phyloP scores from a whole-genome alignment of 2,797 vertebrate genomes.

The Sparus aurata region DNA sequence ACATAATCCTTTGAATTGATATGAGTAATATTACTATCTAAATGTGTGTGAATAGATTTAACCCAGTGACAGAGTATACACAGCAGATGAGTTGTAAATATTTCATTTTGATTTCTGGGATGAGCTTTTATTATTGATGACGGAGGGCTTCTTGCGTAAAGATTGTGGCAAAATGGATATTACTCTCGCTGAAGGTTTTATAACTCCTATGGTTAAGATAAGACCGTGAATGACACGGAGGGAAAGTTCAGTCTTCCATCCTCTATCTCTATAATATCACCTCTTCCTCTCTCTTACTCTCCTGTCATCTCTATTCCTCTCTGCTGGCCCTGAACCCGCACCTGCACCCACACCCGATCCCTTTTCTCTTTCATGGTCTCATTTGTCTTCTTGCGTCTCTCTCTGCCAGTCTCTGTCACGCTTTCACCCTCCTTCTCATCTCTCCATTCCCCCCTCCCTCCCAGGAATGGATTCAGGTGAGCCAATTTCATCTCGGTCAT shows the following conservation, averaged over 20 bases:
- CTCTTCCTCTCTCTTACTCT: constrained; percentile 57
- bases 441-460: constrained; percentile 40
- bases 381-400: constrained; percentile 76
- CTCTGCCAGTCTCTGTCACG: constrained; percentile 77
- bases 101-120: constrained; percentile 74
- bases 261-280: constrained; percentile 54
- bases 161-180: constrained; percentile 71
- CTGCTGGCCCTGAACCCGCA: constrained; percentile 61
- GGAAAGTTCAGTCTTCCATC: constrained; percentile 56
- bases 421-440: constrained; percentile 66
- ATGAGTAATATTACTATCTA: constrained; percentile 34
- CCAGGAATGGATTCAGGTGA: constrained; percentile 79
- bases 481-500: constrained; percentile 83
- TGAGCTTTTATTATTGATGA: constrained; percentile 79
- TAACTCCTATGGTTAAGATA: constrained; percentile 61
- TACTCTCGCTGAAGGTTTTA: constrained; percentile 66
- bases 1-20: constrained; percentile 40
- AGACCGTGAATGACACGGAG: constrained; percentile 59
- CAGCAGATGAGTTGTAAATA: constrained; percentile 72
- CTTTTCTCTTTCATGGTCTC: constrained; percentile 71
- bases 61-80: constrained; percentile 53
- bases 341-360: constrained; percentile 45
- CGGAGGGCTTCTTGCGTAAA: constrained; percentile 57
- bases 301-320: constrained; percentile 58
- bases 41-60: constrained; percentile 56